Conservation (phyloP, 2,113 vertebrate species). For the Trichomycterus rosablanca region DNA sequence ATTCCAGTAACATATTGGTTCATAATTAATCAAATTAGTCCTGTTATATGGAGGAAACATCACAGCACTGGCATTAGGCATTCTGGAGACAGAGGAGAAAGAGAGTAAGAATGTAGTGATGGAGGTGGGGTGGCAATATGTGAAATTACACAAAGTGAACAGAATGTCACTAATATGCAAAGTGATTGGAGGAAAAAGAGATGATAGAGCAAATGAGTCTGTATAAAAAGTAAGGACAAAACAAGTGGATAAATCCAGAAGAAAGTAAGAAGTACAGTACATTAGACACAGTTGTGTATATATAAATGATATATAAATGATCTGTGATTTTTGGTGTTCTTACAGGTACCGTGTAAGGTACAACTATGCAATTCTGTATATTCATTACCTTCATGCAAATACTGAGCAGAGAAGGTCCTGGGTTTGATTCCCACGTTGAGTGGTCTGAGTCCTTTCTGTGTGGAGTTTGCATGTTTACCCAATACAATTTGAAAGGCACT, state of each 20-base stretch:
- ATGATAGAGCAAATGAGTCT: not conserved
- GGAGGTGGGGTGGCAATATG: not conserved
- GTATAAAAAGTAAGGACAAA: not conserved
- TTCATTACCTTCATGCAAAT: too few species aligned
- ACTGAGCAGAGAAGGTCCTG: too few species aligned
- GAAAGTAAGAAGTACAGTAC: too few species aligned
- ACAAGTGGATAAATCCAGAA: not conserved
- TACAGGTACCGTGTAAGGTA: too few species aligned
- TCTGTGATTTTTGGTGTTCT: too few species aligned
- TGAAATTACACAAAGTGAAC: constrained; percentile 30
- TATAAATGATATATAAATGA: too few species aligned
- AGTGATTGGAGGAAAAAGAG: not conserved
- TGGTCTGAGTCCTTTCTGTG: too few species aligned
- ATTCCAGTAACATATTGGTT: constrained; percentile 89
- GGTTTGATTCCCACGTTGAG: too few species aligned
- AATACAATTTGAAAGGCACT: too few species aligned
- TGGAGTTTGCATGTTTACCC: too few species aligned
- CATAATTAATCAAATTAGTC: constrained; percentile 95
- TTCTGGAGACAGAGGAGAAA: constrained; percentile 21
- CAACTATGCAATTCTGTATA: too few species aligned
- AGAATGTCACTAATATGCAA: not conserved
- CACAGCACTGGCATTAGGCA: constrained; percentile 53
- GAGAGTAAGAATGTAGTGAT: constrained; percentile 2
- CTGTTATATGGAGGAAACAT: constrained; percentile 88
- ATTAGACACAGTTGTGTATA: too few species aligned